Evolutionary conservation across 2,113 vertebrate species (phyloP).

Genomic region (Anser cygnoides): DNA sequence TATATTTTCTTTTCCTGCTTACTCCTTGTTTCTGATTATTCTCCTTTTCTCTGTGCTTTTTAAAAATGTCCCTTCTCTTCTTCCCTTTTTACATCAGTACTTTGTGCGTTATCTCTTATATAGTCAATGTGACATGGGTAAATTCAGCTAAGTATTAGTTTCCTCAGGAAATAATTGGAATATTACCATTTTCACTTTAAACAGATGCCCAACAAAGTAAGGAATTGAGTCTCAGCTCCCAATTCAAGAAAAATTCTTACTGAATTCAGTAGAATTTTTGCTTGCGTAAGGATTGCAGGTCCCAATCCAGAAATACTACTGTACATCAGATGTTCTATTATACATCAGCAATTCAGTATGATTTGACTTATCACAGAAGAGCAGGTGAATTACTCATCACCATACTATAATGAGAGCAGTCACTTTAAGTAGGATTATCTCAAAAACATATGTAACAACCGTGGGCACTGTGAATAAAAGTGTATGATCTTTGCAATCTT

Average conservation of each 20-base stretch:
- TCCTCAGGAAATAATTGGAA: conserved; percentile 72
- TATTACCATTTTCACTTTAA: conserved; percentile 70
- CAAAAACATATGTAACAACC: conserved; percentile 41
- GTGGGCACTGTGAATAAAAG: conserved; percentile 70
- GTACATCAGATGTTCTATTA: conserved; percentile 45
- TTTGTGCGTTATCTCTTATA: conserved; percentile 69
- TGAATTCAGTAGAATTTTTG: conserved; percentile 55
- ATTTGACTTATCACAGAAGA: conserved; percentile 47
- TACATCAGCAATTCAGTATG: conserved; percentile 33
- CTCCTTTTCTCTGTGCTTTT: conserved; percentile 58
- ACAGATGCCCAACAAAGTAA: conserved; percentile 65
- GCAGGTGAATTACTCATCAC: conserved; percentile 56
- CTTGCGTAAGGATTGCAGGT: conserved; percentile 56
- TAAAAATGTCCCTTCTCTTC: conserved; percentile 20
- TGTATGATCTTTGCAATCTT: conserved; percentile 62
- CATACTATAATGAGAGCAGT: conserved; percentile 42
- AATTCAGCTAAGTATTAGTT: conserved; percentile 68
- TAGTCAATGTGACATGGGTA: conserved; percentile 72
- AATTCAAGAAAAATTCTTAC: conserved; percentile 47
- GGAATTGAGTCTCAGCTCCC: conserved; percentile 50
- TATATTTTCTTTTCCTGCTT: conserved; percentile 28
- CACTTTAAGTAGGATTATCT: conserved; percentile 31
- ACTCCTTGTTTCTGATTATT: conserved; percentile 37
- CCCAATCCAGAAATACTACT: conserved; percentile 42
- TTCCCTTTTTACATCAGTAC: conserved; percentile 39